Evolutionary conservation across 2,113 vertebrate species (phyloP).

Genomic region (Rhinopithecus roxellana): DNA sequence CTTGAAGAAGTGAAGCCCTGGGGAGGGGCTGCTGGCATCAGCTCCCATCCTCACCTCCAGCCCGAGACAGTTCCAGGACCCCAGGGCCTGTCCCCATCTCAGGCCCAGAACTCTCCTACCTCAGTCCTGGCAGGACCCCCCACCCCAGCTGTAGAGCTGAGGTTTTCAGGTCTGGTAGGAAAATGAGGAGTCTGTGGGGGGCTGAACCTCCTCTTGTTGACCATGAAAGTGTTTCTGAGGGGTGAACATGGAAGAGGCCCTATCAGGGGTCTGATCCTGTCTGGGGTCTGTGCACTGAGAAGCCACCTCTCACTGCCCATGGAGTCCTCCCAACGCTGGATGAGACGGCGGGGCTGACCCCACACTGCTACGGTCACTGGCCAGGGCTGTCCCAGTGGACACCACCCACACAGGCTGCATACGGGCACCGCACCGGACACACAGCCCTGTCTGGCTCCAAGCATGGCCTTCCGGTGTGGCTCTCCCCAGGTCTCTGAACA

Average conservation of each 20-base stretch:
- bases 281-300: too few species aligned
- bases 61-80: fast-evolving
- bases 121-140: not conserved
- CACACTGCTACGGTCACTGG: not conserved
- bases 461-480: too few species aligned
- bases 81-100: not conserved
- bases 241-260: not conserved
- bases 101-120: not conserved
- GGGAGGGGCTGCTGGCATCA: fast-evolving
- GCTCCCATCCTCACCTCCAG: too few species aligned
- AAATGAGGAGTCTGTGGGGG: not conserved
- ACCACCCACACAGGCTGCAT: not conserved
- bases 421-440: too few species aligned
- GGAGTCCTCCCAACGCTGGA: not conserved
- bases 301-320: not conserved
- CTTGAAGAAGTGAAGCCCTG: not conserved
- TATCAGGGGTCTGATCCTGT: not conserved
- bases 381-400: not conserved
- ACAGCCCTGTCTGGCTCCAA: not conserved
- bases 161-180: not conserved
- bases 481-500: not conserved
- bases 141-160: not conserved
- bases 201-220: not conserved
- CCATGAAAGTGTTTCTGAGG: not conserved
- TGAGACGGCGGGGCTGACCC: not conserved